phyloP scores from a whole-genome alignment of 2,888 invertebrate species.

The Phaedon cochleariae region DNA sequence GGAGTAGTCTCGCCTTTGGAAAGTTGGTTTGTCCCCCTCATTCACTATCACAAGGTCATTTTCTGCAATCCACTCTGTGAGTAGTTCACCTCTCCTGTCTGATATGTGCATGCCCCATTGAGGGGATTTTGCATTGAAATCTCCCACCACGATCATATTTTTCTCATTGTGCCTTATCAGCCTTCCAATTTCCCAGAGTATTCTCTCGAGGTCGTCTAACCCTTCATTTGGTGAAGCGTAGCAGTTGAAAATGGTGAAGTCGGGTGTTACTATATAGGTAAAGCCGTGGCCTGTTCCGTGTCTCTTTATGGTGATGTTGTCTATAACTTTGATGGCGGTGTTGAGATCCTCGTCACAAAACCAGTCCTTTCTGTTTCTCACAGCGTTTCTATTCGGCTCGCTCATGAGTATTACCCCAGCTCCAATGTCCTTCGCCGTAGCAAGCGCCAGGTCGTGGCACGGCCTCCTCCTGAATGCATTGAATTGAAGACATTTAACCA shows the following conservation, averaged over 20 bases:
- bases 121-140: constrained; percentile 24
- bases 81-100: constrained; percentile 26
- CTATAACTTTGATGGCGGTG: constrained; percentile 28
- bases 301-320: constrained; percentile 16
- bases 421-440: neutral
- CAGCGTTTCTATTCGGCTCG: neutral
- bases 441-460: neutral
- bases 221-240: constrained; percentile 20
- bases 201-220: constrained; percentile 11
- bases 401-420: neutral
- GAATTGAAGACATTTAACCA: constrained; percentile 7
- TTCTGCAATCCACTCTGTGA: constrained; percentile 2
- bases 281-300: constrained; percentile 28
- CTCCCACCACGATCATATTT: neutral
- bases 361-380: neutral
- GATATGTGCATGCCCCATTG: constrained; percentile 13
- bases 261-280: constrained; percentile 20
- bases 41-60: neutral
- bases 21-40: neutral
- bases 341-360: constrained; percentile 21
- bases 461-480: constrained; percentile 17
- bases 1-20: constrained; percentile 4
- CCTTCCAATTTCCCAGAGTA: constrained; percentile 8
- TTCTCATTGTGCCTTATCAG: neutral
- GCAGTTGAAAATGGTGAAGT: constrained; percentile 25